Evolutionary conservation across 2,888 invertebrate genomes (phyloP).

Genomic region (Artemia sinica): DNA sequence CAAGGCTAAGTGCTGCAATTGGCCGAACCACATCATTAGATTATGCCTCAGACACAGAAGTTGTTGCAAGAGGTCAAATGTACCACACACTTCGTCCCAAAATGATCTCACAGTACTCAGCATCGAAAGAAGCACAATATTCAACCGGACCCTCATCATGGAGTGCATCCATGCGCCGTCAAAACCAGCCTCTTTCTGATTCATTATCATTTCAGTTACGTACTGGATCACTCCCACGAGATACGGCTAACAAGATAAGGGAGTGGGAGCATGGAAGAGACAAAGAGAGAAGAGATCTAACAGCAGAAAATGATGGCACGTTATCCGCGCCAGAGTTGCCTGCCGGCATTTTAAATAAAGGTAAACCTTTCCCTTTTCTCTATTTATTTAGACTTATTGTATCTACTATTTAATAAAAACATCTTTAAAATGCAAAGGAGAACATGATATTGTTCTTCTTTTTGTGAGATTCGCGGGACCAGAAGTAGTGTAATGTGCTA

Average conservation of each 20-base stretch:
- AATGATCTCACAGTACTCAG: constrained; percentile 30
- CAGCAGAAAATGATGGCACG: constrained; percentile 61
- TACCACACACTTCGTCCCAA: constrained; percentile 49
- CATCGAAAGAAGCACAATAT: constrained; percentile 26
- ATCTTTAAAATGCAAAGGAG: too few species aligned
- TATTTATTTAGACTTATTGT: too few species aligned
- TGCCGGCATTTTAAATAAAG: constrained; percentile 8
- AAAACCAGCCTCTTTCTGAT: not conserved
- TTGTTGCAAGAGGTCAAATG: constrained; percentile 39
- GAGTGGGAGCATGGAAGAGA: constrained; percentile 20
- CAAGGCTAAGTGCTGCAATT: constrained; percentile 28
- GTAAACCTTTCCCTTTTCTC: not conserved
- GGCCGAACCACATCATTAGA: constrained; percentile 61
- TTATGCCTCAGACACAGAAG: constrained; percentile 89
- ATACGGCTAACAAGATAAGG: constrained; percentile 23
- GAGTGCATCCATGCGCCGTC: not conserved
- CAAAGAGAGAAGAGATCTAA: constrained; percentile 29
- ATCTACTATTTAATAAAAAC: too few species aligned
- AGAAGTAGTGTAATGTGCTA: too few species aligned
- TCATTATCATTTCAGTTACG: constrained; percentile 4
- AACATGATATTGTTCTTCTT: too few species aligned
- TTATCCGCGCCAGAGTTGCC: constrained; percentile 65
- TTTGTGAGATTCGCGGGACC: too few species aligned
- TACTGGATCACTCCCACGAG: constrained; percentile 28
- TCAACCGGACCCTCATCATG: not conserved